Evolutionary conservation across 2,113 vertebrate genomes (phyloP), one percentile per base, ranked within the genome.

Genomic region (Podarcis raffonei): DNA sequence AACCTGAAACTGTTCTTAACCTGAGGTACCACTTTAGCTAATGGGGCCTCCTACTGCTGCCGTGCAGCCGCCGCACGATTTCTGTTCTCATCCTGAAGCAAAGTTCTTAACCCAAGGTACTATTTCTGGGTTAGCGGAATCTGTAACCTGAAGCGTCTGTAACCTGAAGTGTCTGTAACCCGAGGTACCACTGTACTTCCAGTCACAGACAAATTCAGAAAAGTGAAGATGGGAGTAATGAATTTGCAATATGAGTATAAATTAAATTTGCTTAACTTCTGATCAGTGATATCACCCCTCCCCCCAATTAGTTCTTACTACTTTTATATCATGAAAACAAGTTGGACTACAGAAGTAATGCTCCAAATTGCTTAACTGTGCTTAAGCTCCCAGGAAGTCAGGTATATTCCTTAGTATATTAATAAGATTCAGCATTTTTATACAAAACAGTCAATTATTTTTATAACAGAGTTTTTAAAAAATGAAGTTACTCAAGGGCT

Each of bases 321-420:
- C 32, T 37, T 72, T 30, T 72, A 32, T 13, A 59, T 75, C 48
- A 74, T 59, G 69, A 32, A 35, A 48, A 72, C 20, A 84, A 35
- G 35, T 13, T 32, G 5, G 23, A 76, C 16, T 48, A 22, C 75
- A 62, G 42, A 57, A 53, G 7, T 69, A 71, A 37, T n/a, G 57
- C 13, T 23, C 48, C 20, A 53, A n/a, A 65, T 42, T n/a, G 27
- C 15, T 83, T 85, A 75, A 85, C 22, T 62, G 11, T 76, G 23
- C 22, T 85, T 85, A 85, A 59, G 22, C 20, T 53, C 39, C 23
- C 20, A 66, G 3, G 11, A 65, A 18, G 98, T 99, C 88, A 99
- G 98, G 99, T 99, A 95, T 94, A 97, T 97, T 78, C 6, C 94
- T 89, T 23, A 71, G 9, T 5, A 84, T 90, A 86, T 89, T 68